These are phyloP conservation scores for Bujurquina vittata DNA, from an alignment of 2,113 vertebrate genomes.

Conservation along the genomic window DNA sequence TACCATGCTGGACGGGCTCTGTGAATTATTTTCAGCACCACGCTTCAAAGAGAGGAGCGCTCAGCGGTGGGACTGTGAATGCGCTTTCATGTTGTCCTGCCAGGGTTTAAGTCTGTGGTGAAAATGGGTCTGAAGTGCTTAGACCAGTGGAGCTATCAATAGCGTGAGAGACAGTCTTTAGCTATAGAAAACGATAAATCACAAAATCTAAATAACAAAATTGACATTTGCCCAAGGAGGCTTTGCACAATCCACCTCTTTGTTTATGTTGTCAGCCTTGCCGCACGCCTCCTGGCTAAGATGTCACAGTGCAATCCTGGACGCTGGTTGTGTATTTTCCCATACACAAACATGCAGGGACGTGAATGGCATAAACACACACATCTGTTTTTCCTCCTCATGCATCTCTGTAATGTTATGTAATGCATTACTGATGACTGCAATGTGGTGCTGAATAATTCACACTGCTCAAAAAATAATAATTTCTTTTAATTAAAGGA, in stretches of 20 bases:
- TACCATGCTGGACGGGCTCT: slow-evolving; percentile 8
- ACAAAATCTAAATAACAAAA: neutral
- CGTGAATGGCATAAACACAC: slow-evolving; percentile 33
- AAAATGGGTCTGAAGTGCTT: neutral
- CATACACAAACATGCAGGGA: slow-evolving; percentile 16
- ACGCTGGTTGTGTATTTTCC: neutral
- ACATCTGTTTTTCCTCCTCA: slow-evolving; percentile 41
- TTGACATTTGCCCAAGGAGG: neutral
- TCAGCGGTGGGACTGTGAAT: slow-evolving; percentile 3
- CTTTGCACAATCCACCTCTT: neutral
- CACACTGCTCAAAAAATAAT: too few relatives aligned
- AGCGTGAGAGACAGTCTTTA: neutral
- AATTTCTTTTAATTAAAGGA: too few relatives aligned
- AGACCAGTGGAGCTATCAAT: neutral
- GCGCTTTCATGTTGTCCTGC: neutral
- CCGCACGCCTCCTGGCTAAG: neutral
- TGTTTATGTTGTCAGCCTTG: neutral
- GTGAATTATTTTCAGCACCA: slow-evolving; percentile 48
- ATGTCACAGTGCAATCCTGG: neutral
- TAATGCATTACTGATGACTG: slow-evolving; percentile 28
- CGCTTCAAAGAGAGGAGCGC: slow-evolving; percentile 25
- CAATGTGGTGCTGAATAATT: neutral
- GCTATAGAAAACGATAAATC: neutral
- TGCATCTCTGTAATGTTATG: slow-evolving; percentile 11
- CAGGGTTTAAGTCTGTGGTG: slow-evolving; percentile 4